phyloP scores from a whole-genome alignment of 2,797 vertebrate genomes.

The Onychomys torridus region DNA sequence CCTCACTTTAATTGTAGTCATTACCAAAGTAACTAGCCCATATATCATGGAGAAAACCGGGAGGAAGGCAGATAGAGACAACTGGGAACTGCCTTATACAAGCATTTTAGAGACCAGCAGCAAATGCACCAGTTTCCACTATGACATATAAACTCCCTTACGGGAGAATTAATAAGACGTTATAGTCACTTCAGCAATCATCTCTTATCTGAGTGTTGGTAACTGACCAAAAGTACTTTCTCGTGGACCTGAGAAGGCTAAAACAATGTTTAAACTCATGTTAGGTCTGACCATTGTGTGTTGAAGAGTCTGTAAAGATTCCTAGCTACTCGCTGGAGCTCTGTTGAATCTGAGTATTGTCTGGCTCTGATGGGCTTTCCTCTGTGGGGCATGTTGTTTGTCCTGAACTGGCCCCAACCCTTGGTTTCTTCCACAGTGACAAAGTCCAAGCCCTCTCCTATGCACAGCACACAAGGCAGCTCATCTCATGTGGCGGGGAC shows the following conservation, averaged over 20 bases:
- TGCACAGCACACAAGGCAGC: slow-evolving; percentile 96
- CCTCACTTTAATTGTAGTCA: slow-evolving; percentile 46
- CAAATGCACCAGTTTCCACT: not conserved
- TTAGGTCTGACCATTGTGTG: not conserved
- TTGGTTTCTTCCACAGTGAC: slow-evolving; percentile 89
- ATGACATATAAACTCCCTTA: no score
- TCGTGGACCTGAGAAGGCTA: not conserved
- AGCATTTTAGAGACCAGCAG: not conserved
- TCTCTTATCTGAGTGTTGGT: not conserved
- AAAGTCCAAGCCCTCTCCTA: slow-evolving; percentile 97
- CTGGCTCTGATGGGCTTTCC: not conserved
- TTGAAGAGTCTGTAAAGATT: not conserved
- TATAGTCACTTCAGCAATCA: not conserved
- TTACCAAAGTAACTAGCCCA: slow-evolving; percentile 13
- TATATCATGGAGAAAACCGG: not conserved
- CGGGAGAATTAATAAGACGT: not conserved
- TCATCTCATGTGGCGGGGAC: slow-evolving; percentile 97
- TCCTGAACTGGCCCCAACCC: not conserved
- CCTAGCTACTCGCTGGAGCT: no score
- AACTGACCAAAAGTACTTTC: not conserved
- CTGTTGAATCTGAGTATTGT: not conserved
- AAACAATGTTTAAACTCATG: not conserved
- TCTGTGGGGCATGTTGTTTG: not conserved
- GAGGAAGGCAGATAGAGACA: not conserved
- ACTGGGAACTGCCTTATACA: not conserved